Evolutionary conservation across 2,113 vertebrate species (phyloP).

Genomic region (Cyphomyrus plagiostoma): DNA sequence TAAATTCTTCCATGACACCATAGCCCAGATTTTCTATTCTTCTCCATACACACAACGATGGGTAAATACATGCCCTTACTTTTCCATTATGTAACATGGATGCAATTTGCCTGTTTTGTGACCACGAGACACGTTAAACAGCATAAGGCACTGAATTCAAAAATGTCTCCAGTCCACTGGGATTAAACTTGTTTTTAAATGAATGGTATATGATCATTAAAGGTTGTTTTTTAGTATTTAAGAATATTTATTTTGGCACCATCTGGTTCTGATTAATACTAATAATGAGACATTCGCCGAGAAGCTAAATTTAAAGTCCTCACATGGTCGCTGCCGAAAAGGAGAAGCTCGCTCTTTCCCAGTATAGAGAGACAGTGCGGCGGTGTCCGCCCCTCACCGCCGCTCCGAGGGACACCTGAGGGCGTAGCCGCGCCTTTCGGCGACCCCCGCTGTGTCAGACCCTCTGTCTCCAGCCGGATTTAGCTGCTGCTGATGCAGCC

Average conservation of each 20-base stretch:
- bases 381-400: neutral
- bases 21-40: neutral
- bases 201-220: neutral
- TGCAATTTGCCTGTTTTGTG: neutral
- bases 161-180: neutral
- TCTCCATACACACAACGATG: neutral
- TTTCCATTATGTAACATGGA: neutral
- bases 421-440: neutral
- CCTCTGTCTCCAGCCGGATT: slow-evolving; percentile 4
- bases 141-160: neutral
- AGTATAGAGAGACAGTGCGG: neutral
- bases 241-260: neutral
- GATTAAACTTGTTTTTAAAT: neutral
- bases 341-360: neutral
- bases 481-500: slow-evolving; percentile 3
- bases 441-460: neutral
- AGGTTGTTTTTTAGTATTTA: neutral
- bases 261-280: neutral
- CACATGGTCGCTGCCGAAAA: neutral
- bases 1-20: neutral
- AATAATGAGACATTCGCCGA: neutral
- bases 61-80: neutral
- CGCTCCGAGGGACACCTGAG: neutral
- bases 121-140: neutral
- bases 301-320: neutral